Evolutionary conservation across 2,797 vertebrate species (phyloP), one percentile per base, ranked within the genome.

Genomic region (Serranus cabrilla): DNA sequence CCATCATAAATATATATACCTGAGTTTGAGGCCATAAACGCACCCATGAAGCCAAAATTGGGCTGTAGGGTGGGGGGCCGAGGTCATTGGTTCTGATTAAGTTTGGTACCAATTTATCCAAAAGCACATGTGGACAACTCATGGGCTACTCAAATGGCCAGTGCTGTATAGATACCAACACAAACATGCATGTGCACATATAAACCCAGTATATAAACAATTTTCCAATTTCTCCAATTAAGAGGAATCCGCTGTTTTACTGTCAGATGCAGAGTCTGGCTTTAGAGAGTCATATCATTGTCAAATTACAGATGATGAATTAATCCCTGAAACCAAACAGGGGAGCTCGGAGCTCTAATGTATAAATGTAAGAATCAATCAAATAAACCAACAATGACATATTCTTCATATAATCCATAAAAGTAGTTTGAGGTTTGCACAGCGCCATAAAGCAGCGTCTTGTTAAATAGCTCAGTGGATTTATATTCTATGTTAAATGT

Each of bases 1-100:
- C 89, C 71, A 18, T 81, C 87, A 89, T 93, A 93, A 92, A 93
- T 90, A 91, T 52, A 84, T 71, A 62, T 80, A 80, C 82, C 87
- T 87, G 81, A 78, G 78, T 70, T 81, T 79, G 71, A 76, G 78
- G 78, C 79, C 66, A 62, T 89, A 86, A 88, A 89, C 68, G 75
- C 65, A 71, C 54, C 55, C 51, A 45, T 68, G 65, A 64, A 72
- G 55, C 34, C 37, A 42, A 71, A 81, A 78, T 60, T 25, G 12
- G 59, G 73, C 54, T 54, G 50, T 64, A 31, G 16, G 70, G 49
- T 57, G 37, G 46, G 60, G 57, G 65, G 52, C 13, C 43, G 6
- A 21, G 67, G 60, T 87, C 80, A 80, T 84, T 89, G 76, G 51
- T 78, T 88, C 79, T 78, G 67, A 90, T 92, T 84, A 81, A 82